A percentile compares a stretch with the other conserved stretches of the same genome.
These are phyloP conservation scores for Heliconius aoede DNA, from an alignment of 2,888 invertebrate species.

Conservation along the genomic window DNA sequence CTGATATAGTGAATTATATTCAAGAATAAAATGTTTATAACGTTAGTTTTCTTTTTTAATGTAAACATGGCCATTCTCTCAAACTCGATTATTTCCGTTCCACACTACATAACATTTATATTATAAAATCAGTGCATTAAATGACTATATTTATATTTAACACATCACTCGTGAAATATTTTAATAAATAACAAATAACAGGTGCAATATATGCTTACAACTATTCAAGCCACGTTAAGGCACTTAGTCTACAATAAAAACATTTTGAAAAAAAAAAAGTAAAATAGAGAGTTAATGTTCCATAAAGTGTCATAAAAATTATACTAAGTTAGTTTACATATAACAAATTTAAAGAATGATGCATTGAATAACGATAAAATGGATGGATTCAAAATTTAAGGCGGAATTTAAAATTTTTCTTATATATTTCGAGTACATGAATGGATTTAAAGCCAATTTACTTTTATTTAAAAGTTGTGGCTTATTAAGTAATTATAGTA, in stretches of 20 bases:
- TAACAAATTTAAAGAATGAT: neutral
- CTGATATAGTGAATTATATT: too few relatives aligned
- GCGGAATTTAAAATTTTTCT: neutral
- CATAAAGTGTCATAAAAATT: neutral
- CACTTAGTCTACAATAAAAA: constrained; percentile 72
- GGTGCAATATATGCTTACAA: constrained; percentile 53
- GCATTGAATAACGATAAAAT: neutral
- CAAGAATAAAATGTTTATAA: too few relatives aligned
- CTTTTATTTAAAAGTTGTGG: neutral
- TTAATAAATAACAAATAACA: constrained; percentile 45
- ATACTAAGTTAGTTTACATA: neutral
- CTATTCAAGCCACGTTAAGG: constrained; percentile 59
- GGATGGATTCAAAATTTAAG: neutral
- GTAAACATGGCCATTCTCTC: neutral
- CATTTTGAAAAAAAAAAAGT: constrained; percentile 5
- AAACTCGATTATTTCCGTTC: neutral
- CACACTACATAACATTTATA: neutral
- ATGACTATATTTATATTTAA: constrained; percentile 27
- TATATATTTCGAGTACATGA: constrained; percentile 1
- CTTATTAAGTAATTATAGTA: neutral
- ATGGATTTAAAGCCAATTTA: neutral
- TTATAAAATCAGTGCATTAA: constrained; percentile 22
- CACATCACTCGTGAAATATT: constrained; percentile 34
- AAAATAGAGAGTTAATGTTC: neutral
- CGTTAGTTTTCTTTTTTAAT: neutral